Evolutionary conservation across 2,888 invertebrate species (phyloP).

Genomic region (Muscina levida): DNA sequence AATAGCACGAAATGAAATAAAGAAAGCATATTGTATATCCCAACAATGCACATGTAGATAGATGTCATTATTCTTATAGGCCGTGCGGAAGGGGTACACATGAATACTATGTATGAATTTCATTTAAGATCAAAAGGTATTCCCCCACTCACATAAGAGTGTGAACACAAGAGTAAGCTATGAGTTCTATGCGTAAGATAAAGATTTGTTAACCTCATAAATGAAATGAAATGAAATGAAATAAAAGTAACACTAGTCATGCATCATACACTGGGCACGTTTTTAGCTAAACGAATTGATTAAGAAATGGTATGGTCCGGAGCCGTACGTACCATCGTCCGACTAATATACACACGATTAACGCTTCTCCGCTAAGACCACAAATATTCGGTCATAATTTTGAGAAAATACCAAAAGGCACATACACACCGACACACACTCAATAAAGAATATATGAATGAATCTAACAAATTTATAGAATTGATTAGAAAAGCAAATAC

Average conservation of each 20-base stretch:
- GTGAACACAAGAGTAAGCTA: no score
- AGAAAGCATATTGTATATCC: no score
- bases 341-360: background rate
- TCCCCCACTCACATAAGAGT: no score
- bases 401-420: no score
- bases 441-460: constrained; percentile 19
- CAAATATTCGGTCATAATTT: background rate
- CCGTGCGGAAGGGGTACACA: no score
- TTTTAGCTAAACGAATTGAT: background rate
- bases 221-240: background rate
- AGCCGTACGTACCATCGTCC: background rate
- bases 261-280: constrained; percentile 24
- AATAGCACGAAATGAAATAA: constrained; percentile 8
- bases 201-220: constrained; percentile 5
- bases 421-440: no score
- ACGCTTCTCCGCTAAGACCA: background rate
- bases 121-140: no score
- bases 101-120: no score
- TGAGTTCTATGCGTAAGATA: background rate
- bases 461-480: constrained; percentile 12
- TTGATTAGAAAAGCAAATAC: constrained; percentile 8
- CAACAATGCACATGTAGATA: no score
- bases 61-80: no score
- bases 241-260: background rate
- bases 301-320: background rate